Percentiles rank a stretch among this genome's conserved stretches.
Evolutionary conservation across 2,113 vertebrate species (phyloP).

Genomic region (Perognathus longimembris): DNA sequence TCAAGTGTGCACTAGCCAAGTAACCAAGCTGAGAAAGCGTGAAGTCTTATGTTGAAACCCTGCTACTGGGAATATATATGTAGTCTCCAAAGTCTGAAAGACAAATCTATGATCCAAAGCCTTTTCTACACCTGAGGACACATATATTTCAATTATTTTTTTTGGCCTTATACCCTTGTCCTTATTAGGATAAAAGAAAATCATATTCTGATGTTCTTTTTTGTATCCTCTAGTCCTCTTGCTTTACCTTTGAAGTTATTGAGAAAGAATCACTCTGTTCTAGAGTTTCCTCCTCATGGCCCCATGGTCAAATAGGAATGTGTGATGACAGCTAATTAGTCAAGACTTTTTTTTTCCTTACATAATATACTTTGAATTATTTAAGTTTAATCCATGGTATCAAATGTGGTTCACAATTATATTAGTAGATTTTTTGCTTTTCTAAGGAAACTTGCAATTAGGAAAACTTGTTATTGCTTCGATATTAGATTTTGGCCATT

Average conservation of each 20-base stretch:
- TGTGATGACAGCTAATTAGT: neutral
- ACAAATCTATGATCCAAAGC: neutral
- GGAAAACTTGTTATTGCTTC: constrained; percentile 24
- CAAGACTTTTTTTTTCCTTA: constrained; percentile 50
- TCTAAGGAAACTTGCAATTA: neutral
- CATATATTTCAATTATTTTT: constrained; percentile 32
- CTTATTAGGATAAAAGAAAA: neutral
- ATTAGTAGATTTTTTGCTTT: neutral
- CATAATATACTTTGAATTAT: constrained; percentile 2
- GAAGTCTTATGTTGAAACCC: too few species aligned
- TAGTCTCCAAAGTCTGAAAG: neutral
- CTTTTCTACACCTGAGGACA: constrained; percentile 21
- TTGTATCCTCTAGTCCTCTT: neutral
- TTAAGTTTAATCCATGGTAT: constrained; percentile 30
- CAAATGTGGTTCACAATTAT: neutral
- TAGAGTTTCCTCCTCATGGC: neutral
- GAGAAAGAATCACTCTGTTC: constrained; percentile 34
- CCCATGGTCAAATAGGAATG: neutral
- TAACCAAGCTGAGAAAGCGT: too few species aligned
- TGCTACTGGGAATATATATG: too few species aligned
- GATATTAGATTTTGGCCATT: constrained; percentile 55
- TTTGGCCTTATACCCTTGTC: neutral
- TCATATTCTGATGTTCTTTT: neutral
- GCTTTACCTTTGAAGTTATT: neutral
- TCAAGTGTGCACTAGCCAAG: too few species aligned